Percentiles rank a stretch among this genome's conserved stretches.
Conservation (phyloP, 2,888 invertebrate genomes). For the Drosophila macrospina region DNA sequence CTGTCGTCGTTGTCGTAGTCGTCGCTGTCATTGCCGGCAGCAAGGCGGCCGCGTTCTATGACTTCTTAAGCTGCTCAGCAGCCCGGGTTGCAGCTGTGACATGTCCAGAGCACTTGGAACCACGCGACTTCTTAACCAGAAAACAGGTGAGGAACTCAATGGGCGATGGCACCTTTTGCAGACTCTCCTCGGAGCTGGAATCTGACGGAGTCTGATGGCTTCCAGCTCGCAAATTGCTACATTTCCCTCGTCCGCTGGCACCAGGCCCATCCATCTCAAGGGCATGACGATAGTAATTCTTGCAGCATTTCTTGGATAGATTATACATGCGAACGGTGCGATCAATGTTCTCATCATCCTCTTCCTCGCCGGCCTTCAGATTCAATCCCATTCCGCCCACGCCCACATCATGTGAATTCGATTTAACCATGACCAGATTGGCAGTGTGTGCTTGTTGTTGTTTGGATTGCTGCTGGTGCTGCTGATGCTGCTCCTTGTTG, state of each 20-base stretch:
- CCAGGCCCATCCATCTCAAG: slow-evolving; percentile 67
- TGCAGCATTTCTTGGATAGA: slow-evolving; percentile 83
- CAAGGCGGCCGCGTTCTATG: slow-evolving; percentile 80
- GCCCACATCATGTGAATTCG: slow-evolving; percentile 68
- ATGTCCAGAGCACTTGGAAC: slow-evolving; percentile 61
- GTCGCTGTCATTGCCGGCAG: slow-evolving; percentile 53
- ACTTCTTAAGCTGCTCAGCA: slow-evolving; percentile 69
- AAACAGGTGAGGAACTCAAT: slow-evolving; percentile 84
- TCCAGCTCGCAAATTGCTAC: slow-evolving; percentile 57
- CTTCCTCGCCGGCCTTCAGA: slow-evolving; percentile 63
- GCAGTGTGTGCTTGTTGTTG: slow-evolving; percentile 38
- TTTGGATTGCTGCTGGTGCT: slow-evolving; percentile 16
- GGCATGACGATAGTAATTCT: slow-evolving; percentile 82
- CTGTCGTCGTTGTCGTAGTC: background rate
- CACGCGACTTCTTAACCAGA: slow-evolving; percentile 83
- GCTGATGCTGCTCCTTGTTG: slow-evolving; percentile 31
- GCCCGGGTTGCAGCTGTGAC: slow-evolving; percentile 38
- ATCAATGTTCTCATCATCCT: slow-evolving; percentile 82
- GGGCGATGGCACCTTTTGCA: slow-evolving; percentile 83
- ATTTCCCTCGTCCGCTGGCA: slow-evolving; percentile 48
- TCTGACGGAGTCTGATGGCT: slow-evolving; percentile 55
- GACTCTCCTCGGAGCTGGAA: slow-evolving; percentile 84
- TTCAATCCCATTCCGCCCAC: slow-evolving; percentile 69
- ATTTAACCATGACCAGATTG: slow-evolving; percentile 64
- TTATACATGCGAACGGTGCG: slow-evolving; percentile 84